Conservation (phyloP, 2,888 invertebrate genomes). For the Scotopteryx bipunctaria region DNA sequence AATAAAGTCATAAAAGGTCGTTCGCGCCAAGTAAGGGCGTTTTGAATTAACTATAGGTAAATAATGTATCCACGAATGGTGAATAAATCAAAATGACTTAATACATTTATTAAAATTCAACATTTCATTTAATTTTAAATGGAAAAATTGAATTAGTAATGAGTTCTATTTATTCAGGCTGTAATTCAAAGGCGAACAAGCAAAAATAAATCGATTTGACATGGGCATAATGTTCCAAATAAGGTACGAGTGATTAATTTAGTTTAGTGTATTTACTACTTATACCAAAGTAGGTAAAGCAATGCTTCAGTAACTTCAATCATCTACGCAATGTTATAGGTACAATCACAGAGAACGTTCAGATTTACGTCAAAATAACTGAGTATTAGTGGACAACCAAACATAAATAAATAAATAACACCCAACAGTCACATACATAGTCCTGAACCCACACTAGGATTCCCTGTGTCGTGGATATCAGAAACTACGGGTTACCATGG, state of each 20-base stretch:
- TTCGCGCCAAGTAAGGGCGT: background rate
- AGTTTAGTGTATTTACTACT: background rate
- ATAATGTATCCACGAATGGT: slow-evolving; percentile 5
- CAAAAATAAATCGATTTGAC: background rate
- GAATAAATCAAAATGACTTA: slow-evolving; percentile 44
- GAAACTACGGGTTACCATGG: too few species aligned
- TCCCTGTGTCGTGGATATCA: too few species aligned
- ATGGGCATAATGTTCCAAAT: background rate
- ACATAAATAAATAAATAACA: too few species aligned
- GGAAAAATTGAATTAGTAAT: slow-evolving; percentile 43
- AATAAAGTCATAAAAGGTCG: slow-evolving; percentile 20
- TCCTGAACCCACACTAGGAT: too few species aligned
- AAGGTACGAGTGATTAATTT: background rate
- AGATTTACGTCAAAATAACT: too few species aligned
- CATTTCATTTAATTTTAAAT: slow-evolving; percentile 35
- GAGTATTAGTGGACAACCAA: too few species aligned
- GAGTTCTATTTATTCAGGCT: slow-evolving; percentile 40
- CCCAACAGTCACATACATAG: too few species aligned
- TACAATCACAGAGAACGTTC: background rate
- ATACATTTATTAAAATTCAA: slow-evolving; percentile 35
- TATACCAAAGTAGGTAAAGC: background rate
- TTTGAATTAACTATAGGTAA: slow-evolving; percentile 5
- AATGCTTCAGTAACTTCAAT: slow-evolving; percentile 9
- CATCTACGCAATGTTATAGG: background rate
- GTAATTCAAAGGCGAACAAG: background rate